These are phyloP conservation scores for Thamnophis elegans DNA, from an alignment of 2,797 vertebrate species.

Conservation along the genomic window DNA sequence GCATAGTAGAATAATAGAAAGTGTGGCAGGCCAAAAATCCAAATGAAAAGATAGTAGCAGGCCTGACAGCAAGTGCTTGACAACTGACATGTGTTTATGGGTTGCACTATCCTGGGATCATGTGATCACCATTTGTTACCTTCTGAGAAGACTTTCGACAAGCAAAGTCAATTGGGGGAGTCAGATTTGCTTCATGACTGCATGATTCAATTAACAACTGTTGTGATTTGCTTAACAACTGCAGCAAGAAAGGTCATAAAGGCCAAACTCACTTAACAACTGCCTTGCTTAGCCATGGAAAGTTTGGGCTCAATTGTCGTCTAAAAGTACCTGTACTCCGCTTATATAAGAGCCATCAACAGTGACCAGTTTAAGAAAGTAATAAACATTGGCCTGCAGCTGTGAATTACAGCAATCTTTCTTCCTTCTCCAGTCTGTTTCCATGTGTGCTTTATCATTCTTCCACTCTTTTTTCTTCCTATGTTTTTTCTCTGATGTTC, in stretches of 20 bases:
- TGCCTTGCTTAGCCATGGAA: not conserved
- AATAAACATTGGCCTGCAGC: not conserved
- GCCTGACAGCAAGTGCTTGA: not conserved
- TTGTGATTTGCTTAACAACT: not conserved
- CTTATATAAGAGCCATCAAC: not conserved
- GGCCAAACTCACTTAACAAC: not conserved
- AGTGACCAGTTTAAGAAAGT: not conserved
- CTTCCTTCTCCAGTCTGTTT: not conserved
- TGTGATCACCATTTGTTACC: not conserved
- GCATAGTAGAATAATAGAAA: no score
- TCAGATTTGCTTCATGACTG: not conserved
- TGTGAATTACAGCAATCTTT: not conserved
- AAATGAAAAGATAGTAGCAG: no score
- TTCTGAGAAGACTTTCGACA: not conserved
- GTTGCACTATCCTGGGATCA: not conserved
- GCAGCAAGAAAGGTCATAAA: not conserved
- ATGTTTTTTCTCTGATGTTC: not conserved
- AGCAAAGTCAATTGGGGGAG: not conserved
- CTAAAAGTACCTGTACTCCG: not conserved
- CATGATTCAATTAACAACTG: not conserved
- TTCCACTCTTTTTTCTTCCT: not conserved
- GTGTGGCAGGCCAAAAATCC: no score
- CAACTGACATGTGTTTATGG: not conserved
- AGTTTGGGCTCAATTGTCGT: not conserved
- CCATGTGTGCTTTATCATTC: not conserved